phyloP scores from a whole-genome alignment of 2,113 vertebrate species.

The Alces alces region DNA sequence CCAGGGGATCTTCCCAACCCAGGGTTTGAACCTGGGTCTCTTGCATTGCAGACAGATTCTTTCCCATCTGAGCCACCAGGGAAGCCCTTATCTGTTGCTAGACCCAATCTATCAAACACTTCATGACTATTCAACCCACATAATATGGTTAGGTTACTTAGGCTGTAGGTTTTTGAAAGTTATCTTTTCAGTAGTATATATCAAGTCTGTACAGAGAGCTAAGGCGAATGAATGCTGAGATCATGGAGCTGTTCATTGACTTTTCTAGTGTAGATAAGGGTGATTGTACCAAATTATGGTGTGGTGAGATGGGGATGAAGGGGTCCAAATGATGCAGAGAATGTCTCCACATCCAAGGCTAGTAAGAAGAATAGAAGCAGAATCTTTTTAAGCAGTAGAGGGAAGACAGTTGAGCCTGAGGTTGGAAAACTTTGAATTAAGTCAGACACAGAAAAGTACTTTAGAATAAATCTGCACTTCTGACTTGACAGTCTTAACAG shows the following conservation, averaged over 20 bases:
- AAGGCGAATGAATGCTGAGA: background rate
- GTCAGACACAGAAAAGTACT: background rate
- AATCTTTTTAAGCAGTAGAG: background rate
- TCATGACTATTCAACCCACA: background rate
- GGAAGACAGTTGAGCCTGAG: background rate
- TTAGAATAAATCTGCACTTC: conserved; percentile 16
- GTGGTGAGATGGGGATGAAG: background rate
- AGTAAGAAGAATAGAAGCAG: background rate
- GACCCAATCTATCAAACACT: background rate
- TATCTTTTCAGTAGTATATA: background rate
- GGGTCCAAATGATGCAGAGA: background rate
- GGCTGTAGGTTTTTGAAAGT: background rate
- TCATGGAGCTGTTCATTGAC: background rate
- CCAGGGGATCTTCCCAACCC: background rate
- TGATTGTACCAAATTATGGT: background rate
- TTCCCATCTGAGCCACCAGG: background rate
- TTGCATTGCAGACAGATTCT: background rate
- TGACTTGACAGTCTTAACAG: background rate
- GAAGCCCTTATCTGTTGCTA: background rate
- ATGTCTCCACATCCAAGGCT: background rate
- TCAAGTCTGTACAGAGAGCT: background rate
- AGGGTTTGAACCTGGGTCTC: background rate
- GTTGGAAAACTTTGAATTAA: conserved; percentile 28
- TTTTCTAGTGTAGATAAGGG: background rate
- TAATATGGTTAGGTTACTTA: background rate